A percentile compares a stretch with the other conserved stretches of the same genome.
These are phyloP conservation scores for Synanthedon myopaeformis DNA, from an alignment of 2,888 invertebrate genomes.

Conservation along the genomic window DNA sequence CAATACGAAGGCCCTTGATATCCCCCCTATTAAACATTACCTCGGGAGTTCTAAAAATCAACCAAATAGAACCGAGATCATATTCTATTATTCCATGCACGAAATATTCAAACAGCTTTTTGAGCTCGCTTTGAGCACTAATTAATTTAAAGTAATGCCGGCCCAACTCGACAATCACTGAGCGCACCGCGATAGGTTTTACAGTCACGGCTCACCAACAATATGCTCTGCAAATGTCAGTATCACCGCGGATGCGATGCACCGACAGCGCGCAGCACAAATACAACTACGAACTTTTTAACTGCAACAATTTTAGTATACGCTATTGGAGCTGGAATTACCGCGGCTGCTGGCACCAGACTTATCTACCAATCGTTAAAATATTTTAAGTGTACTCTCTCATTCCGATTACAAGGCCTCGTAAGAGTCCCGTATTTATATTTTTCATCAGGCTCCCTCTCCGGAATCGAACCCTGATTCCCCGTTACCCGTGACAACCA, in stretches of 20 bases:
- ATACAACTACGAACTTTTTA: no score
- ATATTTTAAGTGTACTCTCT: not conserved
- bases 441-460: conserved; percentile 61
- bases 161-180: conserved; percentile 58
- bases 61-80: no score
- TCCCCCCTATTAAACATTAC: not conserved
- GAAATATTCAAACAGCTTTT: no score
- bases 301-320: no score
- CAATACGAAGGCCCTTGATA: conserved; percentile 10
- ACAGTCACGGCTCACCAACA: conserved; percentile 27
- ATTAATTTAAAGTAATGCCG: not conserved
- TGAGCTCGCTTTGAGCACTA: conserved; percentile 62
- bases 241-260: no score
- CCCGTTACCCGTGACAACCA: no score
- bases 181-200: conserved; percentile 27
- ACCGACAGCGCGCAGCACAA: no score
- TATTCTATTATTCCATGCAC: no score
- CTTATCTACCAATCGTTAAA: conserved; percentile 10
- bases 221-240: conserved; percentile 24
- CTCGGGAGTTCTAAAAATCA: not conserved
- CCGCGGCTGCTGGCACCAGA: conserved; percentile 73
- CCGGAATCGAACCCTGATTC: no score
- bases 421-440: conserved; percentile 72
- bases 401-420: conserved; percentile 52
- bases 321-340: not conserved